Percentiles rank a stretch among this genome's conserved stretches.
Conservation (phyloP, 1,140 invertebrate species). For the Conus ventricosus region DNA sequence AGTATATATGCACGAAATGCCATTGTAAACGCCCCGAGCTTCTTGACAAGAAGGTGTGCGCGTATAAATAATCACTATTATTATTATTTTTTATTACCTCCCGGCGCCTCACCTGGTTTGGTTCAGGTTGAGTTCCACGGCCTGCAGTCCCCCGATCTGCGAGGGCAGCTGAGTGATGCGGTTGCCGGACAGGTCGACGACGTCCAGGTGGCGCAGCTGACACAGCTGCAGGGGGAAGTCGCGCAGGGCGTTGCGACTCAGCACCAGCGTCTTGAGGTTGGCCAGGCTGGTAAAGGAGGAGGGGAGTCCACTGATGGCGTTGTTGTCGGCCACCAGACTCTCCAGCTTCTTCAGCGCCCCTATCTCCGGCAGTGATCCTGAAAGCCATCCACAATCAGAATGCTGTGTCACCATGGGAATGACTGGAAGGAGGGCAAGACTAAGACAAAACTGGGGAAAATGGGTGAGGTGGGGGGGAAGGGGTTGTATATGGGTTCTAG, state of each 20-base stretch:
- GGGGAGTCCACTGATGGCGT: constrained; percentile 83
- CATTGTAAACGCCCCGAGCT: too few species aligned
- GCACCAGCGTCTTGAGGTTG: constrained; percentile 70
- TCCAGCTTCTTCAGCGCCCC: constrained; percentile 89
- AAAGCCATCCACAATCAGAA: constrained; percentile 39
- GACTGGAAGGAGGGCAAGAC: too few species aligned
- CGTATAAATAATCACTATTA: too few species aligned
- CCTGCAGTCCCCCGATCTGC: constrained; percentile 82
- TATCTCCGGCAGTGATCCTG: constrained; percentile 82
- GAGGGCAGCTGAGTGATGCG: constrained; percentile 87
- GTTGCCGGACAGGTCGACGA: constrained; percentile 93
- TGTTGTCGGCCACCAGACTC: constrained; percentile 84
- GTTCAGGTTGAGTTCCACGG: constrained; percentile 94
- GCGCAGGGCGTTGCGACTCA: constrained; percentile 87
- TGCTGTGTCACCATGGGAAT: too few species aligned
- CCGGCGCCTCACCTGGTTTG: constrained; percentile 78
- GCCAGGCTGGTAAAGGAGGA: constrained; percentile 79
- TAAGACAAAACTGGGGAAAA: too few species aligned
- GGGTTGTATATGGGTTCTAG: too few species aligned
- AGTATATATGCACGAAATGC: too few species aligned
- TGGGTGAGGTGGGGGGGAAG: too few species aligned
- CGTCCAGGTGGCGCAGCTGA: constrained; percentile 88
- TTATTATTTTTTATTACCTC: too few species aligned
- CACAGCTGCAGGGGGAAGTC: constrained; percentile 86
- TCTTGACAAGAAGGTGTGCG: too few species aligned